Percentiles rank a stretch among this genome's conserved stretches.
Conservation (phyloP, 2,113 vertebrate species). For the Pogonocichla stellata region DNA sequence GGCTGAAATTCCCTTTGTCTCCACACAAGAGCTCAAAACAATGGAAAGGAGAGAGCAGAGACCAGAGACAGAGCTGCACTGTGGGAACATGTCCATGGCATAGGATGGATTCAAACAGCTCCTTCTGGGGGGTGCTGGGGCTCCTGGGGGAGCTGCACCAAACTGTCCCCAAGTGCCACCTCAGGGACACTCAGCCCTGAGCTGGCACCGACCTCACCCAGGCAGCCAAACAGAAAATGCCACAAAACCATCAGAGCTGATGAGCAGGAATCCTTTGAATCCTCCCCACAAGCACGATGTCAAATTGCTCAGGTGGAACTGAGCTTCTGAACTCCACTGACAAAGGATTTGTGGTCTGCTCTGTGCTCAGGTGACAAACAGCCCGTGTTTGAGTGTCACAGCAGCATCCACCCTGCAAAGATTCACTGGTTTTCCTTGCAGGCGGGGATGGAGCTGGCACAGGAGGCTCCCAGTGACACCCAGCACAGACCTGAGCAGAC, state of each 20-base stretch:
- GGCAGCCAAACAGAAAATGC: not conserved
- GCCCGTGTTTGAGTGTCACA: not conserved
- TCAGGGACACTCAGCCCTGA: not conserved
- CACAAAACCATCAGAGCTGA: not conserved
- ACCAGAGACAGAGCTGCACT: not conserved
- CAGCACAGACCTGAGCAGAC: not conserved
- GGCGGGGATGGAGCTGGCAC: not conserved
- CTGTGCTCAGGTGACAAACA: not conserved
- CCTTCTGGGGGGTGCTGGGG: not conserved
- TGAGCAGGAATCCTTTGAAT: not conserved
- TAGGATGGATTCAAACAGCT: not conserved
- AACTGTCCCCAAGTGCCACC: not conserved
- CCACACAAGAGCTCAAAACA: not conserved
- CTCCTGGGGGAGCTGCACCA: not conserved
- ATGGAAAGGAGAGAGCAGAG: not conserved
- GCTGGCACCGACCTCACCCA: rapidly evolving
- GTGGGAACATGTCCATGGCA: not conserved
- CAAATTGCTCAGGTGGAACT: not conserved
- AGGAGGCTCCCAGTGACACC: not conserved
- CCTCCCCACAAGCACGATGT: not conserved
- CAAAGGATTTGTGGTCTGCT: rapidly evolving
- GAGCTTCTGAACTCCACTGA: not conserved
- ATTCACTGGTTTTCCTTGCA: rapidly evolving
- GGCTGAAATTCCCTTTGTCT: not conserved
- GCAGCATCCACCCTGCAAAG: not conserved